Conservation (phyloP, 2,113 vertebrate species). For the Columba livia region DNA sequence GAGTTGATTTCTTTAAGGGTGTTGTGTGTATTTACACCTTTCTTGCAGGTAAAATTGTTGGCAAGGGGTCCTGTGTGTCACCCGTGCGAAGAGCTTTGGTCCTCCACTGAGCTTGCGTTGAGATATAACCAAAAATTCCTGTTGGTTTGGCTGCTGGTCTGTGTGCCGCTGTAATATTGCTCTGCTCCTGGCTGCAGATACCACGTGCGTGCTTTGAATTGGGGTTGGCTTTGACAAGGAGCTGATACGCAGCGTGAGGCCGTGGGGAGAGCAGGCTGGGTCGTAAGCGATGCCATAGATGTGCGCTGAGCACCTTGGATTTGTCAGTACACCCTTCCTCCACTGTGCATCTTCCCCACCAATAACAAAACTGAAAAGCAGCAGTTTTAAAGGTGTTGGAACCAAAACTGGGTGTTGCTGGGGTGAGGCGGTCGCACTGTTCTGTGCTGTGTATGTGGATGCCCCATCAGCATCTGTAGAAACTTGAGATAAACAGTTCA, state of each 20-base stretch:
- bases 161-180: accelerated
- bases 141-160: neutral
- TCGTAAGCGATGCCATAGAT: accelerated
- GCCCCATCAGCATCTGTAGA: accelerated
- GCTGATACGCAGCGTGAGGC: neutral
- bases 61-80: accelerated
- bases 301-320: neutral
- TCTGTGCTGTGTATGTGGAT: neutral
- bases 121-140: neutral
- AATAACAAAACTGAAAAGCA: neutral
- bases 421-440: neutral
- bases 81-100: neutral
- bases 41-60: neutral
- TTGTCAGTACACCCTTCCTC: neutral
- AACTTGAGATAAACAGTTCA: neutral
- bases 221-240: neutral
- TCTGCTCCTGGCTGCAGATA: neutral
- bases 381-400: accelerated
- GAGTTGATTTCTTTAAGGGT: accelerated
- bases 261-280: accelerated
- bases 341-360: accelerated
- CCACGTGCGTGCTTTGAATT: too few species aligned
- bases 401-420: neutral
- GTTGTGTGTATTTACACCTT: too few species aligned
- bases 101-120: neutral